These are phyloP conservation scores for Ceyx erithaca DNA, from an alignment of 2,797 vertebrate species.

Conservation along the genomic window DNA sequence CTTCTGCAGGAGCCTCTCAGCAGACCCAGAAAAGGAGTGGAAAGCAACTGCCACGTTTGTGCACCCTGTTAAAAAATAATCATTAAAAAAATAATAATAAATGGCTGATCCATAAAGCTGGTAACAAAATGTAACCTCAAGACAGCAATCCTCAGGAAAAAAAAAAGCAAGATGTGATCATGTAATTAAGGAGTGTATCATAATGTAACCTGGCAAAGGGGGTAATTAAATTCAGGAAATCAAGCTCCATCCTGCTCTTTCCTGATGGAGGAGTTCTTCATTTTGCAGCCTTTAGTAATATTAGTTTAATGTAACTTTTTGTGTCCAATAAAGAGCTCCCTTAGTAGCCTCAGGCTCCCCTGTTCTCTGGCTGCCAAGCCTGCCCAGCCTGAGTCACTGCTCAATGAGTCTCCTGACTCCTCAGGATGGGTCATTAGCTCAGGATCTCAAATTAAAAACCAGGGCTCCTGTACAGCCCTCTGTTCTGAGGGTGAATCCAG, in stretches of 20 bases:
- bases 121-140: neutral
- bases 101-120: neutral
- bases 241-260: neutral
- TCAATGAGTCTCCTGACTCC: slow-evolving; percentile 32
- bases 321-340: neutral
- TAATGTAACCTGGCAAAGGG: neutral
- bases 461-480: neutral
- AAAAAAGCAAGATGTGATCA: neutral
- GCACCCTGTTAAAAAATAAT: neutral
- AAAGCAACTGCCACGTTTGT: neutral
- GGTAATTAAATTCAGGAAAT: neutral
- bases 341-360: neutral
- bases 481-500: neutral
- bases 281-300: neutral
- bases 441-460: neutral
- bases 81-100: neutral
- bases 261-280: neutral
- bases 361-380: neutral
- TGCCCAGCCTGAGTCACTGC: slow-evolving; percentile 13
- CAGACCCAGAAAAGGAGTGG: neutral
- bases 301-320: neutral
- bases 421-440: slow-evolving; percentile 2
- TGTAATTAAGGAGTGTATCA: neutral
- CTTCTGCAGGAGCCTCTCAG: neutral
- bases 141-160: neutral